Percentiles rank a stretch among this genome's conserved stretches.
Evolutionary conservation across 2,888 invertebrate genomes (phyloP).

Genomic region (Philonicus albiceps): DNA sequence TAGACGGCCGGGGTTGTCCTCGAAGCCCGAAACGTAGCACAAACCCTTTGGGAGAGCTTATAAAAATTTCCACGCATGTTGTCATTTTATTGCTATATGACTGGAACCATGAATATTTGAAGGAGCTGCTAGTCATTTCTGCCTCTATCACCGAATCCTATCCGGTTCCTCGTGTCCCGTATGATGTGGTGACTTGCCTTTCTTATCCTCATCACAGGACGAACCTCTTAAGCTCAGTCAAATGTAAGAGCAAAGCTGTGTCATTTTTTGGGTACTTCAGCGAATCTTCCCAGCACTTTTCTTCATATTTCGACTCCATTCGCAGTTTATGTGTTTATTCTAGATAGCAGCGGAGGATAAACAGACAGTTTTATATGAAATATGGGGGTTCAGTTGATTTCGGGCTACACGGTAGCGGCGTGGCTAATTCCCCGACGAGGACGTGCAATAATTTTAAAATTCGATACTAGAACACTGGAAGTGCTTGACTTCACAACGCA

Average conservation of each 20-base stretch:
- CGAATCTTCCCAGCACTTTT: conserved; percentile 35
- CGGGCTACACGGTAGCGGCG: background rate
- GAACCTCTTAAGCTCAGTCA: conserved; percentile 39
- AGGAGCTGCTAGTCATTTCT: conserved; percentile 34
- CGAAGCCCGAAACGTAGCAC: conserved; percentile 25
- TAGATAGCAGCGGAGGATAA: conserved; percentile 46
- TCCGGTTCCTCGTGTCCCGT: conserved; percentile 19
- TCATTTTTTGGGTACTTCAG: conserved; percentile 24
- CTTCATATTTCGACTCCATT: conserved; percentile 39
- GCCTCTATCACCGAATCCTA: conserved; percentile 32
- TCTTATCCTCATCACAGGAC: conserved; percentile 44
- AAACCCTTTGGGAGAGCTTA: conserved; percentile 51
- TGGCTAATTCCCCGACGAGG: conserved; percentile 26
- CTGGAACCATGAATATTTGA: conserved; percentile 53
- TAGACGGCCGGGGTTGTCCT: background rate
- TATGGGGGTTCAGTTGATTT: conserved; percentile 43
- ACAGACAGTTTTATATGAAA: conserved; percentile 48
- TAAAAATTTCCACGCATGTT: conserved; percentile 63
- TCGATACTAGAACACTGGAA: background rate
- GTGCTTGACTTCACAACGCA: too few relatives aligned
- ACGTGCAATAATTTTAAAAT: conserved; percentile 35
- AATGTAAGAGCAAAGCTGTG: conserved; percentile 45
- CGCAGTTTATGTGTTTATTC: conserved; percentile 48
- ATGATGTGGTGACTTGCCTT: conserved; percentile 41
- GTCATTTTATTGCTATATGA: conserved; percentile 63